Evolutionary conservation across 1,140 invertebrate species (phyloP), one percentile per base, ranked within the genome.

Genomic region (Matsumurasca onukii): DNA sequence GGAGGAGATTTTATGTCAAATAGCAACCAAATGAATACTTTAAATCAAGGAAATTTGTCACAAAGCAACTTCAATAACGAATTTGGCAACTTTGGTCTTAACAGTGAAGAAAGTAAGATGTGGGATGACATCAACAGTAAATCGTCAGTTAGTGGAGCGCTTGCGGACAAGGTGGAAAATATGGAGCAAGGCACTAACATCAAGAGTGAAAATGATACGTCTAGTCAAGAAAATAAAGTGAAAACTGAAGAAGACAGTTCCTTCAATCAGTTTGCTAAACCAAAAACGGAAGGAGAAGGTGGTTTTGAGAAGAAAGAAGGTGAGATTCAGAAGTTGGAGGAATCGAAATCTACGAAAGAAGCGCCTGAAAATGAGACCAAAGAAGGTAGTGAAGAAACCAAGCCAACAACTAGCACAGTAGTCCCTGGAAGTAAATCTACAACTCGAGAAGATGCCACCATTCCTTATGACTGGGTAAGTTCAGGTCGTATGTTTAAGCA

Each of bases 391-490:
- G 81, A 81, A 74, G 73, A 78, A 62, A 30, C n/a, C n/a, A n/a
- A 73, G 3, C 77, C 78, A 22, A 69, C 25, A 24, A 78, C 80
- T 69, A 45, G 65, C 12, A n/a, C n/a, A n/a, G n/a, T n/a, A n/a
- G 71, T 70, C 30, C 55, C 75, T 1, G 77, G 76, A 66, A 68
- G 73, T 1, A 82, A 77, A 72, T 27, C 3, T 2, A 75, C 81
- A 69, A 77, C 77, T 0, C 89, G 88, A 77, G 88, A 89, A 75
- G 89, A 90, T 75, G 87, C 90, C 76, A 89, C 90, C 72, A 89
- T 93, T 75, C 90, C 91, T 3, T 93, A 92, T 74, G 91, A 93
- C 75, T 93, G 91, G 91, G 85, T 85, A 78, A 79, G 77, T 77
- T 48, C n/a, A n/a, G n/a, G n/a, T n/a, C n/a, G n/a, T n/a, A n/a